Evolutionary conservation across 2,797 vertebrate species (phyloP).

Genomic region (Pseudocheirus occidentalis): DNA sequence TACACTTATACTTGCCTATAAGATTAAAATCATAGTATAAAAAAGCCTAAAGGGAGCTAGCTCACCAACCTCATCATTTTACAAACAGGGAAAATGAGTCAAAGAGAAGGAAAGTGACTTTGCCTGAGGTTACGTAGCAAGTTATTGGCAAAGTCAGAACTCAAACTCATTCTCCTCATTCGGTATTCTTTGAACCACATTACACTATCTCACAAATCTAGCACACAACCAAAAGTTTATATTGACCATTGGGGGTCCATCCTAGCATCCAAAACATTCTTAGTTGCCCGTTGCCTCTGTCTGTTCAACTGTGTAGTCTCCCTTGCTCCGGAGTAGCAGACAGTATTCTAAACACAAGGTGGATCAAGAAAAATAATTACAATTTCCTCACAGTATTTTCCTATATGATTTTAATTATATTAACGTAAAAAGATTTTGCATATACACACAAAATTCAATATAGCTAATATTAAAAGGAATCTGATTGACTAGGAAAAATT

Average conservation of each 20-base stretch:
- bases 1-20: background rate
- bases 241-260: background rate
- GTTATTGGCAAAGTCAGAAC: background rate
- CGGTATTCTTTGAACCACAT: background rate
- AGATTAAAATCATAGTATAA: background rate
- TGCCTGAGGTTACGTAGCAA: background rate
- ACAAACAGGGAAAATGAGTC: background rate
- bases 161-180: background rate
- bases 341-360: background rate
- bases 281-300: background rate
- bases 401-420: background rate
- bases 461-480: background rate
- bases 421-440: background rate
- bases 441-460: background rate
- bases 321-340: background rate
- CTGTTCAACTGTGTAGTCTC: background rate
- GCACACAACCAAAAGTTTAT: background rate
- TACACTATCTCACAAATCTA: background rate
- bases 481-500: background rate
- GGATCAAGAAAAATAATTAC: background rate
- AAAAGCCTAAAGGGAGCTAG: background rate
- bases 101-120: background rate
- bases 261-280: background rate
- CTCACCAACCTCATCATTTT: background rate
- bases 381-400: background rate